Conservation (phyloP, 2,113 vertebrate genomes). For the Sciurus niger region DNA sequence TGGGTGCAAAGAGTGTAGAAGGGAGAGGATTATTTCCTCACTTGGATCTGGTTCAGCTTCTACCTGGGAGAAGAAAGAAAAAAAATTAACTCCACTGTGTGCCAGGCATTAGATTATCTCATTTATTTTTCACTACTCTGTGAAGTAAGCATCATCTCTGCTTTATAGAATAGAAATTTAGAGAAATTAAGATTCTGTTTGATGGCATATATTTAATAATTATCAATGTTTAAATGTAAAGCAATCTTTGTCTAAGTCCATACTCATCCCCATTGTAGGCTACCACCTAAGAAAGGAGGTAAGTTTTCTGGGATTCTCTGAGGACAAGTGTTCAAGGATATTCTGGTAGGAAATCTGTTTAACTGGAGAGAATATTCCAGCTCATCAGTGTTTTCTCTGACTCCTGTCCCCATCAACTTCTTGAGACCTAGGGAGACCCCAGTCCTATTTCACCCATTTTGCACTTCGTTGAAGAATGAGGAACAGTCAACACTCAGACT, state of each 20-base stretch:
- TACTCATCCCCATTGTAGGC: not conserved
- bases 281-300: not conserved
- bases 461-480: not conserved
- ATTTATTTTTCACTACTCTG: conserved; percentile 11
- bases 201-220: conserved; percentile 29
- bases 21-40: not conserved
- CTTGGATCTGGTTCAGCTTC: not conserved
- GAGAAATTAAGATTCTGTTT: not conserved
- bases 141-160: not conserved
- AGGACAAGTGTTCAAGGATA: not conserved
- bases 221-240: not conserved
- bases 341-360: not conserved
- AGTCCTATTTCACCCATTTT: not conserved
- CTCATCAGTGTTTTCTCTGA: not conserved
- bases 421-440: not conserved
- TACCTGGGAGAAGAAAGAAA: not conserved
- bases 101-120: not conserved
- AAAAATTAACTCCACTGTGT: not conserved
- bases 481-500: not conserved
- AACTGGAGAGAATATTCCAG: not conserved
- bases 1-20: rapidly evolving
- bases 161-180: not conserved
- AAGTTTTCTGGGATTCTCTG: not conserved
- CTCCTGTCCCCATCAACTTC: not conserved
- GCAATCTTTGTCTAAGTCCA: not conserved